Evolutionary conservation across 2,113 vertebrate species (phyloP).

Genomic region (Petaurus breviceps): DNA sequence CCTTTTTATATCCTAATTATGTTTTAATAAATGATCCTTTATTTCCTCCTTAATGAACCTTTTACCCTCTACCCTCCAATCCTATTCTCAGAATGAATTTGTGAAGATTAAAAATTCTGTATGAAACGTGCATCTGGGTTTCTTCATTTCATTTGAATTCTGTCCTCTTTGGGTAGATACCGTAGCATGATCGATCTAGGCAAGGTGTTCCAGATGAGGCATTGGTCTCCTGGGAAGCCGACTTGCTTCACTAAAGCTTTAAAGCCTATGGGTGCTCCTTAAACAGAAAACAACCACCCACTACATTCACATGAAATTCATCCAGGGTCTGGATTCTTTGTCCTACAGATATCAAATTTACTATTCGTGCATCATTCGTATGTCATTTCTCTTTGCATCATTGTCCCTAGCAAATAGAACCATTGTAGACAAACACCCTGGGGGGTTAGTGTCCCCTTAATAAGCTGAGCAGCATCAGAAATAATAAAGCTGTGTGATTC

Average conservation of each 20-base stretch:
- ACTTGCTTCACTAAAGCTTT: background rate
- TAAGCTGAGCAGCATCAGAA: background rate
- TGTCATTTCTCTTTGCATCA: background rate
- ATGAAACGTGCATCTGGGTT: background rate
- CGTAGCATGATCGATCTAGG: background rate
- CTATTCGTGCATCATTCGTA: background rate
- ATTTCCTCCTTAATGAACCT: background rate
- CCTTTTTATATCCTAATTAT: background rate
- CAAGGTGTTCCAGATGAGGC: background rate
- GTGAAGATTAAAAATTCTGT: conserved; percentile 29
- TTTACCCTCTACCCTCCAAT: background rate
- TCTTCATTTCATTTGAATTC: background rate
- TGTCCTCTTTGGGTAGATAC: background rate
- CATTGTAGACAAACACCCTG: background rate
- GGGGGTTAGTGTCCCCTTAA: background rate
- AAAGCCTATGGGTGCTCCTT: background rate
- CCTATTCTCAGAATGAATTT: background rate
- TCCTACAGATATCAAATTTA: background rate
- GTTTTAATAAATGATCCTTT: background rate
- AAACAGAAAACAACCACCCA: background rate
- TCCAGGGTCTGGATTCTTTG: background rate
- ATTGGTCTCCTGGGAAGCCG: background rate
- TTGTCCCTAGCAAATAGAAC: background rate
- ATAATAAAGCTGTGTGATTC: background rate
- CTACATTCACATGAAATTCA: background rate